Conservation (phyloP, 2,888 invertebrate species). For the Caradrina kadenii region DNA sequence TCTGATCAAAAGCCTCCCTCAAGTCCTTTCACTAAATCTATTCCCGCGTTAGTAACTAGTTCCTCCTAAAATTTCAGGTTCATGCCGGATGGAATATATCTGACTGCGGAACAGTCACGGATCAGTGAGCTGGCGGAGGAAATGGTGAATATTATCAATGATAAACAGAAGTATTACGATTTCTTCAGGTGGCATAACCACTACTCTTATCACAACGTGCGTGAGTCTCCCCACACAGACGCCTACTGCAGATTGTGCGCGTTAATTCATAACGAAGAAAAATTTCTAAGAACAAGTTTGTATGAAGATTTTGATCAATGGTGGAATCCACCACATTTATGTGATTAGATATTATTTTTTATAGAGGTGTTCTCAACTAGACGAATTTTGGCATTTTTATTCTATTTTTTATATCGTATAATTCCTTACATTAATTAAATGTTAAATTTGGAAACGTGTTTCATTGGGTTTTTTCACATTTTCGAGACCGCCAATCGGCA, state of each 20-base stretch:
- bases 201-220: slow-evolving; percentile 65
- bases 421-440: not conserved
- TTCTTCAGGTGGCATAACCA: slow-evolving; percentile 74
- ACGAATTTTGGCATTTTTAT: not conserved
- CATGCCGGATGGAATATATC: slow-evolving; percentile 69
- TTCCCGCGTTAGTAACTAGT: not conserved
- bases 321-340: slow-evolving; percentile 59
- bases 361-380: not conserved
- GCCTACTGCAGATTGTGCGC: slow-evolving; percentile 63
- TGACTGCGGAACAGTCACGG: slow-evolving; percentile 50
- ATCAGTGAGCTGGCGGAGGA: slow-evolving; percentile 50
- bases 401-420: not conserved
- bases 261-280: slow-evolving; percentile 33
- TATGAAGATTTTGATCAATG: slow-evolving; percentile 60
- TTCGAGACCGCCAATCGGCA: too few relatives aligned
- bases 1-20: too few relatives aligned
- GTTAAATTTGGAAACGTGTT: not conserved
- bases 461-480: not conserved
- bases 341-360: not conserved
- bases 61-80: slow-evolving; percentile 54
- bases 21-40: too few relatives aligned
- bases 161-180: slow-evolving; percentile 63
- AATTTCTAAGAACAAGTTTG: slow-evolving; percentile 16
- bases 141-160: slow-evolving; percentile 66
- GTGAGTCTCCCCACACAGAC: slow-evolving; percentile 57